Base-by-base conservation (phyloP, 2,888 invertebrate species). In the Aphelenchoides bicaudatus region DNA sequence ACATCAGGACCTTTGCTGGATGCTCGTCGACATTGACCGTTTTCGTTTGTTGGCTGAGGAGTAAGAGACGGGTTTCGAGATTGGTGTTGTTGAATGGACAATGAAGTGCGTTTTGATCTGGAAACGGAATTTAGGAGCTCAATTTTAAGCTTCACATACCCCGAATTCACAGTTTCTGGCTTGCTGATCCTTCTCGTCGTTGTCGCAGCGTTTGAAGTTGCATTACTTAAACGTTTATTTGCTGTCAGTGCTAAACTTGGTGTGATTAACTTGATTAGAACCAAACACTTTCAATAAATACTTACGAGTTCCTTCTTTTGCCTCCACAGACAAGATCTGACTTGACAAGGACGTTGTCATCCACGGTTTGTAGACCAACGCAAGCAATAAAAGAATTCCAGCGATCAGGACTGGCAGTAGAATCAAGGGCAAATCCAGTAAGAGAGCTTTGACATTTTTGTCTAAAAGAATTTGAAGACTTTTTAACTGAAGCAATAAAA, bases 331-430 rank as follows among this genome's bases (percentile, higher is more conserved):
- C 13, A 16, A 13, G 34, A 13, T 34, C 16, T 34, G 34, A 34
- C n/a, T 34, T n/a, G 34, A n/a, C 34, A n/a, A n/a, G 34, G 10
- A 10, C 10, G 16, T 43, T 8, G 43, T 21, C 21, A 37, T 37
- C 23, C 52, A 51, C 38, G 52, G 52, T 8, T 28, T 21, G 25
- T 51, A 51, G 38, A 31, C 19, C 19, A 51, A 10, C 8, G 21
- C 52, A 16, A 51, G n/a, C 10, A 51, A 21, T 2, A 37, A 21
- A 27, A 51, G 38, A 1, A 1, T 13, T 13, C 19, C 10, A 10
- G 19, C 16, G 6, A 51, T 51, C 1, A 51, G 8, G 31, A 51
- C 39, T 1, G 52, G 52, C 52, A 34, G 21, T 3, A 51, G 25
- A 25, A 51, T 30, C 8, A 51, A 39, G 1, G 30, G 52, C 31